These are phyloP conservation scores for Lampris incognitus DNA, from an alignment of 2,113 vertebrate species.

Conservation along the genomic window DNA sequence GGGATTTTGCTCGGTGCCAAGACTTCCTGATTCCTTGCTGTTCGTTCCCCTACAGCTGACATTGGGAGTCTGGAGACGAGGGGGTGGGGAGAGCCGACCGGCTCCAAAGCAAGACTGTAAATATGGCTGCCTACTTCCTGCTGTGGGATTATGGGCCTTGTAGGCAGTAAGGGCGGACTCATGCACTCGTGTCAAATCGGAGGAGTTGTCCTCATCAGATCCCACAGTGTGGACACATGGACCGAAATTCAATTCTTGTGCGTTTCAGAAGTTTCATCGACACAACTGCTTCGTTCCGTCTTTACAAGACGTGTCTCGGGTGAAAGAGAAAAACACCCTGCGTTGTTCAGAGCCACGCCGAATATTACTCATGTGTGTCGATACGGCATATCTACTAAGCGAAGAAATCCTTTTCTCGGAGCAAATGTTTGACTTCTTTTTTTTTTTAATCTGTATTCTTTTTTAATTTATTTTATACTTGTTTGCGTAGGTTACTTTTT, in stretches of 20 bases:
- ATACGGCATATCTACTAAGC: not conserved
- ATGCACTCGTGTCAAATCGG: constrained; percentile 49
- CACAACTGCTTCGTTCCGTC: constrained; percentile 39
- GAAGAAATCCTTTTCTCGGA: constrained; percentile 21
- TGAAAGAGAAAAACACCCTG: constrained; percentile 8
- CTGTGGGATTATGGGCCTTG: constrained; percentile 61
- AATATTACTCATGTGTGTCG: constrained; percentile 51
- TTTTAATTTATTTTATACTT: constrained; percentile 80
- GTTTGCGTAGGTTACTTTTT: constrained; percentile 70
- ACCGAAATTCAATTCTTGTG: constrained; percentile 57
- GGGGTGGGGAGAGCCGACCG: constrained; percentile 28
- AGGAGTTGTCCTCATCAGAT: constrained; percentile 53
- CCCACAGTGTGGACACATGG: constrained; percentile 33
- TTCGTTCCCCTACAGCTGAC: constrained; percentile 38
- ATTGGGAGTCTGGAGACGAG: constrained; percentile 58
- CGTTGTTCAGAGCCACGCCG: constrained; percentile 43
- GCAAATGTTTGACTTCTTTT: constrained; percentile 53
- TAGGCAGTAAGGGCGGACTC: constrained; percentile 49
- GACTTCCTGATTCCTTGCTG: constrained; percentile 54
- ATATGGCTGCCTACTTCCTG: constrained; percentile 66
- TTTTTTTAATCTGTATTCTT: constrained; percentile 65
- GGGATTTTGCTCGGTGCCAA: constrained; percentile 70
- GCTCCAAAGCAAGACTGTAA: constrained; percentile 64
- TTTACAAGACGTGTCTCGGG: constrained; percentile 43
- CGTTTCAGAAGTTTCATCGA: constrained; percentile 32